Evolutionary conservation across 2,888 invertebrate genomes (phyloP).

Genomic region (Napeogenes inachia): DNA sequence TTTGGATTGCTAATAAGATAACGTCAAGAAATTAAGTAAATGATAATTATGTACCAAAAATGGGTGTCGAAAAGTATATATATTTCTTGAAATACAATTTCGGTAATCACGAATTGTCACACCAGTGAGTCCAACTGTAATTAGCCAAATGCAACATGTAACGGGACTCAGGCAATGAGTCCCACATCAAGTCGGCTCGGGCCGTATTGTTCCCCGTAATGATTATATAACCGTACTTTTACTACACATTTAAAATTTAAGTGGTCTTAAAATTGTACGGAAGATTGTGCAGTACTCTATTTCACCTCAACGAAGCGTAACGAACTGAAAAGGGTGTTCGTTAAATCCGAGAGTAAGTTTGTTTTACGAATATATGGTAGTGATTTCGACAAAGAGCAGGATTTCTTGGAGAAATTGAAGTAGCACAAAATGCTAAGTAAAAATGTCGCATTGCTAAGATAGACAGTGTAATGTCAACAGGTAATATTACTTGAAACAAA

Average conservation of each 20-base stretch:
- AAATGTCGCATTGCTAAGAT: constrained; percentile 20
- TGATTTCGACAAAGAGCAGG: constrained; percentile 18
- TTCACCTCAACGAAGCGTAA: constrained; percentile 60
- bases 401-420: constrained; percentile 17
- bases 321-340: constrained; percentile 47
- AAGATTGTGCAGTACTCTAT: constrained; percentile 61
- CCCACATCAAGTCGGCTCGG: constrained; percentile 35
- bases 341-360: constrained; percentile 35
- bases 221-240: constrained; percentile 74
- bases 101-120: constrained; percentile 67
- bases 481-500: constrained; percentile 29
- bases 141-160: constrained; percentile 74
- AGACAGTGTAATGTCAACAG: constrained; percentile 39
- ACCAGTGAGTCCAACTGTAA: constrained; percentile 66
- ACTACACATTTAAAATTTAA: constrained; percentile 75
- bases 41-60: constrained; percentile 24
- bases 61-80: constrained; percentile 36
- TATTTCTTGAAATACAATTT: constrained; percentile 58
- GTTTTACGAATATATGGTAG: constrained; percentile 18
- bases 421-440: constrained; percentile 1
- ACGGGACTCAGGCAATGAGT: constrained; percentile 46
- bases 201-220: constrained; percentile 69
- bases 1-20: constrained; percentile 9
- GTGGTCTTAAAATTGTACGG: constrained; percentile 67
- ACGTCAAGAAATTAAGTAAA: constrained; percentile 3